These are phyloP conservation scores for Gambusia holbrooki DNA, from an alignment of 2,113 vertebrate genomes.

Conservation along the genomic window DNA sequence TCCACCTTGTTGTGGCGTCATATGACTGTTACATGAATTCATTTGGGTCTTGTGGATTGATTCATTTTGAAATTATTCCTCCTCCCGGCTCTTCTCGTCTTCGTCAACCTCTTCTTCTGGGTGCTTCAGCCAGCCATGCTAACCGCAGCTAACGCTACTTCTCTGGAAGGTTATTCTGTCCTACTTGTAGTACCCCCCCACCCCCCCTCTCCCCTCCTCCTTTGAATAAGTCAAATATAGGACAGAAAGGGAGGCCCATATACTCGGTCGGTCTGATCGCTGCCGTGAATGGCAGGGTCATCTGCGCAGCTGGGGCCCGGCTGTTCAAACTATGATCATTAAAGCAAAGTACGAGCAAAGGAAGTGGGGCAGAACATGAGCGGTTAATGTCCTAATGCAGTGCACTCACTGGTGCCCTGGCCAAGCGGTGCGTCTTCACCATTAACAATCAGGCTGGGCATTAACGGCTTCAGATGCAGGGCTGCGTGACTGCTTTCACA, in stretches of 20 bases:
- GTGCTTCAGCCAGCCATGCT: slow-evolving; percentile 63
- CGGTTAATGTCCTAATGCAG: slow-evolving; percentile 24
- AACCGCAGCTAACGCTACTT: slow-evolving; percentile 47
- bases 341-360: slow-evolving; percentile 32
- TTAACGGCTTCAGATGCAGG: background rate
- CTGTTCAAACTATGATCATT: slow-evolving; percentile 37
- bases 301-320: slow-evolving; percentile 23
- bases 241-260: slow-evolving; percentile 71
- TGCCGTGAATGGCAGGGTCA: slow-evolving; percentile 58
- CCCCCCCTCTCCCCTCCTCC: background rate
- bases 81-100: slow-evolving; percentile 23
- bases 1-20: background rate
- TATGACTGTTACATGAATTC: slow-evolving; percentile 10
- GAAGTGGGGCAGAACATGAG: slow-evolving; percentile 46
- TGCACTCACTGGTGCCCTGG: background rate
- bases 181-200: slow-evolving; percentile 64
- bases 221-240: slow-evolving; percentile 75
- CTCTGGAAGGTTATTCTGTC: slow-evolving; percentile 76
- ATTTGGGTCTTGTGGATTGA: slow-evolving; percentile 23
- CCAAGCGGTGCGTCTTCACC: background rate
- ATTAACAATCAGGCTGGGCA: slow-evolving; percentile 9
- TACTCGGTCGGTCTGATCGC: slow-evolving; percentile 58
- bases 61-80: slow-evolving; percentile 12
- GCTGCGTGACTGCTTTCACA: slow-evolving; percentile 17
- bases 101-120: slow-evolving; percentile 43